Conservation (phyloP, 2,888 invertebrate species). For the Piscicola geometra region DNA sequence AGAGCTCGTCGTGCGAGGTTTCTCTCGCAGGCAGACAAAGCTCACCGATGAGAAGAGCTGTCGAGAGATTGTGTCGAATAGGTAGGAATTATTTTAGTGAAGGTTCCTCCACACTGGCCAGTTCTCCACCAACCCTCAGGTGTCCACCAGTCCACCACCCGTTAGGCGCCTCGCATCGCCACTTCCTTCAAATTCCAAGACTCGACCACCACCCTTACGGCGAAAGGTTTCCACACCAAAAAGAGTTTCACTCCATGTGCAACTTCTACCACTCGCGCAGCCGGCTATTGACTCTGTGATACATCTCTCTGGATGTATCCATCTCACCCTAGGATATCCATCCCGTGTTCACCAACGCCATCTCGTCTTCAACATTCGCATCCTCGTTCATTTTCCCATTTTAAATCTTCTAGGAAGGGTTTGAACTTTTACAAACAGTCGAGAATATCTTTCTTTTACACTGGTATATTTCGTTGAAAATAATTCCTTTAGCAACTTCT, state of each 20-base stretch:
- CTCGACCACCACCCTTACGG: background rate
- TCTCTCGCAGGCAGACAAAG: background rate
- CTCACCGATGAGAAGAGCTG: background rate
- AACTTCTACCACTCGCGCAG: conserved; percentile 5
- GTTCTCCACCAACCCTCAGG: background rate
- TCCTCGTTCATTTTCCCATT: too few species aligned
- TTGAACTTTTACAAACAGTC: too few species aligned
- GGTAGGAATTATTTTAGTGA: conserved; percentile 8
- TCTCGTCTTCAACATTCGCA: too few species aligned
- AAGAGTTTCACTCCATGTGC: background rate
- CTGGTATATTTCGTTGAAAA: too few species aligned
- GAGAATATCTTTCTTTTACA: too few species aligned
- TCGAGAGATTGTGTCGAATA: background rate
- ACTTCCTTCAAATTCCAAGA: background rate
- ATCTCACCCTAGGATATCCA: too few species aligned
- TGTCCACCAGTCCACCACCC: background rate
- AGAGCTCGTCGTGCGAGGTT: background rate
- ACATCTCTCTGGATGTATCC: too few species aligned
- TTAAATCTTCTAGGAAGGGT: too few species aligned
- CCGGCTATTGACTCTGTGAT: conserved; percentile 2
- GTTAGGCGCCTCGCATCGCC: background rate
- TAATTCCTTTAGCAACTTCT: too few species aligned
- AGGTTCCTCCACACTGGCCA: background rate
- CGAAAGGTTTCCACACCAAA: background rate
- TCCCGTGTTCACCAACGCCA: too few species aligned